These are phyloP conservation scores for Puffinus mauretanicus DNA, from an alignment of 2,113 vertebrate species.

Conservation along the genomic window DNA sequence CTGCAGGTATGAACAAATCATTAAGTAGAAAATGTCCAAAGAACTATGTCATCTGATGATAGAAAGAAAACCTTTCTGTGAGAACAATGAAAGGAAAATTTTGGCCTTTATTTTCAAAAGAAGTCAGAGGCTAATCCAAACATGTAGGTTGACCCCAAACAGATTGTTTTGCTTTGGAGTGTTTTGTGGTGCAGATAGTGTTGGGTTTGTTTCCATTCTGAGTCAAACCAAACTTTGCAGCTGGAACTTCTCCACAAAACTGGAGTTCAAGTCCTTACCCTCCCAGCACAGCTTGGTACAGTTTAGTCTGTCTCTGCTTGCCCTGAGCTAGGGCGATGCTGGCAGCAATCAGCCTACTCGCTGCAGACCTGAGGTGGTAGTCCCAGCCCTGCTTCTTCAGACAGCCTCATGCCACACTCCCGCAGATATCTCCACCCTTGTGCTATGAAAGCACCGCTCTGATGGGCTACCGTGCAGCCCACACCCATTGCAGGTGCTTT, in stretches of 20 bases:
- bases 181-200: not conserved
- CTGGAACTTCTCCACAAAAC: not conserved
- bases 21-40: not conserved
- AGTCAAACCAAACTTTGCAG: not conserved
- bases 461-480: rapidly evolving
- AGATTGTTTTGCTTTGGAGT: not conserved
- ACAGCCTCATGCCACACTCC: not conserved
- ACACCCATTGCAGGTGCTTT: not conserved
- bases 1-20: not conserved
- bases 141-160: not conserved
- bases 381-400: not conserved
- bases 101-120: not conserved
- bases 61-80: not conserved
- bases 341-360: not conserved
- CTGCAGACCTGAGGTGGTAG: not conserved
- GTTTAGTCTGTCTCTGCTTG: not conserved
- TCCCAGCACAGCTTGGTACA: not conserved
- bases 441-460: not conserved
- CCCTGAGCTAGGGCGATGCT: rapidly evolving
- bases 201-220: not conserved
- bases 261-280: not conserved
- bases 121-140: not conserved
- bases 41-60: not conserved
- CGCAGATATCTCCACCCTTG: rapidly evolving
- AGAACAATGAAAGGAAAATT: not conserved